phyloP scores from a whole-genome alignment of 2,113 vertebrate genomes.

The Pollimyrus isidori region DNA sequence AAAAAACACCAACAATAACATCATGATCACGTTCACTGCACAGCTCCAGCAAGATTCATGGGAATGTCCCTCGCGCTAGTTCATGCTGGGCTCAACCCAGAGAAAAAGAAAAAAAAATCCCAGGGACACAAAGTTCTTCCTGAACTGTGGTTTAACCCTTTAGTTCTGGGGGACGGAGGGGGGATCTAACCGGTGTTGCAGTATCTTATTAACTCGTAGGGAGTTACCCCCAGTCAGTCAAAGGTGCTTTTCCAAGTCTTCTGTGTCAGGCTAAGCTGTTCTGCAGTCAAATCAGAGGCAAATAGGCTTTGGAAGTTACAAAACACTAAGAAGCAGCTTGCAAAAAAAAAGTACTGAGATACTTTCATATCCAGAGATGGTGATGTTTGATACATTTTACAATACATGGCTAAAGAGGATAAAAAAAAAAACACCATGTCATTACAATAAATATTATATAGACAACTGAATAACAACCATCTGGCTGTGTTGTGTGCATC shows the following conservation, averaged over 20 bases:
- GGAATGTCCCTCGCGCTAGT: neutral
- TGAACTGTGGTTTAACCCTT: neutral
- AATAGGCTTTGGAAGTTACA: neutral
- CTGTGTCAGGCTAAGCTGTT: neutral
- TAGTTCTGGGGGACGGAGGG: neutral
- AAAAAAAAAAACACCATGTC: neutral
- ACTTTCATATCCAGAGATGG: neutral
- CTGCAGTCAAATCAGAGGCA: constrained; percentile 1
- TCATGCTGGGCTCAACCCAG: neutral
- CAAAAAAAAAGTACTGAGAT: neutral
- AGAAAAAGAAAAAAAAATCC: neutral
- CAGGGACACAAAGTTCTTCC: neutral
- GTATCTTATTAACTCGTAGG: neutral
- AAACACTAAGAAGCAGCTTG: neutral
- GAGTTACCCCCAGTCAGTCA: neutral
- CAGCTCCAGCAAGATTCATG: neutral
- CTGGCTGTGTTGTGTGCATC: neutral
- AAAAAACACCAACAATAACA: neutral
- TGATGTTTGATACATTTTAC: neutral
- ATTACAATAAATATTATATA: neutral
- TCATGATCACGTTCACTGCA: neutral
- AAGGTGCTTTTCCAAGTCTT: neutral
- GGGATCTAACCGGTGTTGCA: neutral
- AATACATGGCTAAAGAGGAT: neutral
- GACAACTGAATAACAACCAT: neutral